phyloP scores from a whole-genome alignment of 1,140 invertebrate genomes.

The Dufourea novaeangliae region DNA sequence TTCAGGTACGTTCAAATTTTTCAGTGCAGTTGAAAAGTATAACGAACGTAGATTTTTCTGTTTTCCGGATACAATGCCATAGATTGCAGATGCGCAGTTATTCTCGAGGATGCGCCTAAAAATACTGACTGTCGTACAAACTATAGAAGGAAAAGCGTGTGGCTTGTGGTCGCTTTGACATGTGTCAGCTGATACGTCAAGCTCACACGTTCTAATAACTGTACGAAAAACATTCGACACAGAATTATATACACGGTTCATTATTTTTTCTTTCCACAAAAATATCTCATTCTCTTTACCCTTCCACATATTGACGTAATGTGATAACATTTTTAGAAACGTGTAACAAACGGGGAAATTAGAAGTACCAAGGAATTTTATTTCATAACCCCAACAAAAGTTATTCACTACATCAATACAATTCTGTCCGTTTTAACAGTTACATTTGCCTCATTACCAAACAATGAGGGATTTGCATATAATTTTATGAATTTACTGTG shows the following conservation, averaged over 20 bases:
- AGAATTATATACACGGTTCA: background rate
- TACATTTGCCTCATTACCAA: background rate
- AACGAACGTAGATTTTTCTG: background rate
- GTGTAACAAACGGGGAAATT: background rate
- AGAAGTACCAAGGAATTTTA: background rate
- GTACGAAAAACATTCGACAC: constrained; percentile 1
- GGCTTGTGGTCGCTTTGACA: constrained; percentile 40
- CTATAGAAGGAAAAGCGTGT: background rate
- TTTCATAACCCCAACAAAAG: background rate
- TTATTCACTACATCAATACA: background rate
- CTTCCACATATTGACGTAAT: background rate
- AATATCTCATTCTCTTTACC: background rate
- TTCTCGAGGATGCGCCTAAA: background rate
- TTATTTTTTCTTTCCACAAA: background rate
- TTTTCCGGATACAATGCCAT: background rate
- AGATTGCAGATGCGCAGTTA: background rate
- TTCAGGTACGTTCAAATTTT: no score
- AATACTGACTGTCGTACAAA: background rate
- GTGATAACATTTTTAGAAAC: background rate
- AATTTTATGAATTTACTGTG: background rate
- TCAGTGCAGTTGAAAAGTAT: background rate
- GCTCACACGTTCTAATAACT: background rate
- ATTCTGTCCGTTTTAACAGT: background rate
- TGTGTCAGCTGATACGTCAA: constrained; percentile 37
- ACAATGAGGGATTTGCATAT: background rate